Conservation (phyloP, 2,888 invertebrate species). For the Nysson spinosus region DNA sequence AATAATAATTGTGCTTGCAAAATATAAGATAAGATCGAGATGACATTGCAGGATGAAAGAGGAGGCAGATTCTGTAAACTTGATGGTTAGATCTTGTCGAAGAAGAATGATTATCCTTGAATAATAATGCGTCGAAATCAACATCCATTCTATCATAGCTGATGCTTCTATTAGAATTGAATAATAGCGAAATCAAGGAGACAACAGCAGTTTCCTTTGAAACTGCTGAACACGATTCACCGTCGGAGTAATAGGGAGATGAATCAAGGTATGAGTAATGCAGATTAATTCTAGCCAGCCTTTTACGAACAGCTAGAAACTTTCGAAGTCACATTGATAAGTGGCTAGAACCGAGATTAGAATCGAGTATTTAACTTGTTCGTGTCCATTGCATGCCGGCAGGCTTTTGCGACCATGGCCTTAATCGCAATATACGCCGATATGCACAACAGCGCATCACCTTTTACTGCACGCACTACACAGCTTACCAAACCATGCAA, state of each 20-base stretch:
- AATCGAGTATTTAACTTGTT: conserved; percentile 52
- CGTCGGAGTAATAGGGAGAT: background rate
- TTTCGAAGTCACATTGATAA: conserved; percentile 38
- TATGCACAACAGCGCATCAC: conserved; percentile 49
- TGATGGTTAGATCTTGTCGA: too few species aligned
- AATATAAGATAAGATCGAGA: too few species aligned
- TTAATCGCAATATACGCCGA: conserved; percentile 56
- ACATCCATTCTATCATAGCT: too few species aligned
- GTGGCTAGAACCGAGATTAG: conserved; percentile 51
- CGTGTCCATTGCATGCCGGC: conserved; percentile 47
- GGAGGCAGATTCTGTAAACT: too few species aligned
- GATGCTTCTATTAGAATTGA: too few species aligned
- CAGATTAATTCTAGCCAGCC: background rate
- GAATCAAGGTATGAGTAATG: background rate
- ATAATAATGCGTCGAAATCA: too few species aligned
- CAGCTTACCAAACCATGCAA: background rate
- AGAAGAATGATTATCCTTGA: too few species aligned
- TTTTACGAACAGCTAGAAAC: conserved; percentile 23
- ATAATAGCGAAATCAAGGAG: too few species aligned
- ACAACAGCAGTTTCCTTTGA: too few species aligned
- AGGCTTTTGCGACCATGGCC: conserved; percentile 57
- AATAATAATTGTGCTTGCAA: too few species aligned
- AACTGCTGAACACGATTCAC: too few species aligned
- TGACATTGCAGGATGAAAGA: too few species aligned
- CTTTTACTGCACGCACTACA: conserved; percentile 32